Conservation (phyloP, 2,888 invertebrate genomes). For the Diadegma fenestrale region DNA sequence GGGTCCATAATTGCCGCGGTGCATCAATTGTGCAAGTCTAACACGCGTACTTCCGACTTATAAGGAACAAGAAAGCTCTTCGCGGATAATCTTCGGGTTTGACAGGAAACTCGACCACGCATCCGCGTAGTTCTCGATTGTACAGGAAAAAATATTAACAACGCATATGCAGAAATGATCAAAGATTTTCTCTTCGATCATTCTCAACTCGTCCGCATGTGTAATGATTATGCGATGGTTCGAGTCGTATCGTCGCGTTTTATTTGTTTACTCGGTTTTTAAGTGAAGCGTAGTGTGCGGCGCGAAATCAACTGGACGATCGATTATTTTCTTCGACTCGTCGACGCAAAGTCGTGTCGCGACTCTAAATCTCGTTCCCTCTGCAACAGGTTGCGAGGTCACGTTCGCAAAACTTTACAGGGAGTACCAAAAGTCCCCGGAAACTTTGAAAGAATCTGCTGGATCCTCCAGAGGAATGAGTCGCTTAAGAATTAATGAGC, state of each 20-base stretch:
- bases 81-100: constrained; percentile 24
- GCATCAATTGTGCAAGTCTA: constrained; percentile 41
- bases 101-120: constrained; percentile 32
- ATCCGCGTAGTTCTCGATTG: constrained; percentile 9
- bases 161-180: background rate
- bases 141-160: background rate
- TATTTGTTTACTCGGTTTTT: background rate
- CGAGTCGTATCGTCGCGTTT: background rate
- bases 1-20: constrained; percentile 26
- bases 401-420: constrained; percentile 24
- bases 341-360: constrained; percentile 50
- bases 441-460: background rate
- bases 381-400: constrained; percentile 35
- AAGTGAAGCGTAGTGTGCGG: background rate
- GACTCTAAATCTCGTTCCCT: constrained; percentile 55
- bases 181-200: constrained; percentile 24
- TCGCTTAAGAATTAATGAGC: background rate
- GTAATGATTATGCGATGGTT: constrained; percentile 20
- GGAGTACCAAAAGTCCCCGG: background rate
- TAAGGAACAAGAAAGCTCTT: constrained; percentile 40
- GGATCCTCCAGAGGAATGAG: background rate
- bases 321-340: constrained; percentile 37
- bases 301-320: constrained; percentile 34
- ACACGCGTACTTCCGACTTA: constrained; percentile 16
- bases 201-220: background rate